A percentile compares a stretch with the other conserved stretches of the same genome.
Conservation (phyloP, 2,888 invertebrate species). For the Orthosia incerta region DNA sequence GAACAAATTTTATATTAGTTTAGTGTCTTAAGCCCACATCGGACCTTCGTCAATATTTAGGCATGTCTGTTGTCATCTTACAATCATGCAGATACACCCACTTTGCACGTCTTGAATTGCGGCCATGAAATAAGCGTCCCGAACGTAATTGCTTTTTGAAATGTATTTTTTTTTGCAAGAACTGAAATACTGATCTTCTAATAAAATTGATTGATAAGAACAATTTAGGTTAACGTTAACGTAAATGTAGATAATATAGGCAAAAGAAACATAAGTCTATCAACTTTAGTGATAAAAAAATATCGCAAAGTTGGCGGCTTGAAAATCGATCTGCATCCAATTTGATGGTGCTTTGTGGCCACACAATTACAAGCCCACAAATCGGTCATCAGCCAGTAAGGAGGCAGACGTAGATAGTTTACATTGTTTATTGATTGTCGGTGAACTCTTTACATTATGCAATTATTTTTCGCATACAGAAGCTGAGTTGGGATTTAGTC, state of each 20-base stretch:
- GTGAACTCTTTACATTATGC: constrained; percentile 13
- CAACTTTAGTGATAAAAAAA: neutral
- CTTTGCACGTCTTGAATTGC: constrained; percentile 22
- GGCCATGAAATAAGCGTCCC: constrained; percentile 38
- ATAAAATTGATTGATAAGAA: neutral
- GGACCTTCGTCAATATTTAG: constrained; percentile 62
- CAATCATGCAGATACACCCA: constrained; percentile 50
- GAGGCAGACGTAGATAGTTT: constrained; percentile 38
- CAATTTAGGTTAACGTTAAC: neutral
- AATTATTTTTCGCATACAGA: constrained; percentile 9
- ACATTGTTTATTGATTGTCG: constrained; percentile 35
- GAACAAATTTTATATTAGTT: constrained; percentile 49
- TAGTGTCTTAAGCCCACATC: constrained; percentile 49
- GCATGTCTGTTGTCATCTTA: constrained; percentile 63
- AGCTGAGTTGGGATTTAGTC: neutral
- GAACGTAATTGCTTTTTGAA: constrained; percentile 1
- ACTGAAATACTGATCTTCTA: neutral
- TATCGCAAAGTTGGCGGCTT: neutral
- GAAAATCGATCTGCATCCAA: neutral
- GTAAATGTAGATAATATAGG: too few relatives aligned
- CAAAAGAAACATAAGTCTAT: too few relatives aligned
- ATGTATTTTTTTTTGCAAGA: neutral
- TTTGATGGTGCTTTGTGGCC: constrained; percentile 7
- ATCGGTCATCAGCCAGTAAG: constrained; percentile 27
- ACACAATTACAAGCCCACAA: constrained; percentile 38